Evolutionary conservation across 2,888 invertebrate genomes (phyloP).

Genomic region (Stramonita haemastoma): DNA sequence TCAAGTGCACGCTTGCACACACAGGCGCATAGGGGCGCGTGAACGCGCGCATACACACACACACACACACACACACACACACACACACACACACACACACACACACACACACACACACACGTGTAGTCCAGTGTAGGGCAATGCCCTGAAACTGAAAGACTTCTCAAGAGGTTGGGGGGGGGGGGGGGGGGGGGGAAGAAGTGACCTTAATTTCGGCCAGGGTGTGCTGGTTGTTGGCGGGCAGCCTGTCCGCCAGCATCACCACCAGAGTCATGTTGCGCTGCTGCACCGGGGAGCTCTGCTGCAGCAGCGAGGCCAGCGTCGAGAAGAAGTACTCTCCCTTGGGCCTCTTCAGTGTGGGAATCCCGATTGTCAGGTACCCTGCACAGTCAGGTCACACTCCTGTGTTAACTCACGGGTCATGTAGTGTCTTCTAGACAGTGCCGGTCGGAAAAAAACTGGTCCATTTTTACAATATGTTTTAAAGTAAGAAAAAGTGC

Average conservation of each 20-base stretch:
- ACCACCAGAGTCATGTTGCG: constrained; percentile 72
- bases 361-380: constrained; percentile 77
- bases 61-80: too few species aligned
- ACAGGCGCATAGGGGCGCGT: too few species aligned
- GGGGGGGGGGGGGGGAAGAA: too few species aligned
- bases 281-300: constrained; percentile 68
- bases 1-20: too few species aligned
- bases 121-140: too few species aligned
- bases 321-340: constrained; percentile 74
- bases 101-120: too few species aligned
- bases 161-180: too few species aligned
- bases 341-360: constrained; percentile 75
- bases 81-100: too few species aligned
- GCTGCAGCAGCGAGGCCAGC: constrained; percentile 73
- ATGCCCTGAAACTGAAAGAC: too few species aligned
- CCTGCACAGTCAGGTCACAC: constrained; percentile 50
- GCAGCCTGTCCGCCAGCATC: constrained; percentile 75
- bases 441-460: background rate
- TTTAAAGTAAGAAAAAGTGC: background rate
- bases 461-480: background rate
- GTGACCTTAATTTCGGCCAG: constrained; percentile 35
- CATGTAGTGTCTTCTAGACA: too few species aligned
- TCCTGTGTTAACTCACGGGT: background rate
- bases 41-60: too few species aligned
- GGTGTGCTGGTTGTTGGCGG: constrained; percentile 56